Base-by-base conservation (phyloP, 2,113 vertebrate genomes). In the Camelus bactrianus region DNA sequence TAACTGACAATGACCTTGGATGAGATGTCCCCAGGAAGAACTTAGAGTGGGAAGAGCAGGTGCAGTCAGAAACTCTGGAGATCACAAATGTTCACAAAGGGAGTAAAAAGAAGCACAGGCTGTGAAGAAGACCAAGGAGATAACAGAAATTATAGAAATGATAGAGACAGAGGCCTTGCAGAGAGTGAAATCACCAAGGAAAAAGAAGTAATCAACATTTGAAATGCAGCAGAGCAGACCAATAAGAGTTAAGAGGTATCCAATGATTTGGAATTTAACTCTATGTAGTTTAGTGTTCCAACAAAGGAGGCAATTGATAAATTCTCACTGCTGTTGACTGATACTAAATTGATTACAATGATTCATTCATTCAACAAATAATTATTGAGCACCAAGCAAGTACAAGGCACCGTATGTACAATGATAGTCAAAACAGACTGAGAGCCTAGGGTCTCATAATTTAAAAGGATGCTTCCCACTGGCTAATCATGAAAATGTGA, bases 361-460 rank as follows among this genome's bases (percentile, higher is more conserved):
- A 82, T 54, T 89, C 1, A 89, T 86, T 96, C 83, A 94, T 46
- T 38, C 62, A 79, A 69, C 28, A 95, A 93, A 92, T 70, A 83
- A 87, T 91, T 67, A 91, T 22, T 93, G n/a, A 92, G 26, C 46
- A 62, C 30, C 60, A 95, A 76, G 10, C 16, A 75, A 62, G 5
- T 46, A 80, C 5, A 93, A 92, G 42, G 26, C 6, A 81, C 2
- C 88, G 24, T 67, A n/a, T 24, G 16, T 76, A 52, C 19, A 84
- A 92, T 24, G 24, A 82, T 69, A 79, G 92, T 72, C 9, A 87
- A 88, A 97, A n/a, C 2, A 80, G 69, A 93, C 46, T n/a, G 24
- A 48, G 54, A 90, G 28, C 38, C 69, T 76, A 72, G 52, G 90
- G 30, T 62, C 8, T 84, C 65, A 52, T 69, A 62, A 60, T 87